Conservation (phyloP, 2,797 vertebrate genomes). For the Mus spretus region DNA sequence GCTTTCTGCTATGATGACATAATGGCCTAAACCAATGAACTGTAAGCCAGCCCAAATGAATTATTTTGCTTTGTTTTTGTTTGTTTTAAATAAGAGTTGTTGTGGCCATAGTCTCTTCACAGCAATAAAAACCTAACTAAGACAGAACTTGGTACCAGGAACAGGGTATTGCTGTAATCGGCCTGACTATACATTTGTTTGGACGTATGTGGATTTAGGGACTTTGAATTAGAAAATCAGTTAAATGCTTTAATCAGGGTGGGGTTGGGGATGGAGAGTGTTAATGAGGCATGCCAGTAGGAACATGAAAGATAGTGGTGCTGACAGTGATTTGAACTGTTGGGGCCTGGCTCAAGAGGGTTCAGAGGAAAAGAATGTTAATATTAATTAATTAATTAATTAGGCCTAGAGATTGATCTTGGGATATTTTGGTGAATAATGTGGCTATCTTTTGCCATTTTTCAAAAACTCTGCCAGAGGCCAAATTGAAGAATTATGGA, state of each 20-base stretch:
- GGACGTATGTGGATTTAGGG: not conserved
- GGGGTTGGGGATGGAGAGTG: not conserved
- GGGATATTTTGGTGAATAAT: not conserved
- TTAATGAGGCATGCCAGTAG: not conserved
- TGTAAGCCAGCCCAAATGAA: not conserved
- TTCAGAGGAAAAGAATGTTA: not conserved
- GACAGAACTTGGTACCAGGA: not conserved
- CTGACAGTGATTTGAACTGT: not conserved
- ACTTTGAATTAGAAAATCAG: not conserved
- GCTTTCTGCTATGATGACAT: not conserved
- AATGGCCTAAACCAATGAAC: not conserved
- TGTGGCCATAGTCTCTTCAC: not conserved
- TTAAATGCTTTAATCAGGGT: too few species aligned
- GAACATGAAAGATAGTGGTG: not conserved
- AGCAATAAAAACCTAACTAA: not conserved
- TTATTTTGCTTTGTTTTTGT: not conserved
- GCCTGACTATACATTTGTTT: not conserved
- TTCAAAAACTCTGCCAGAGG: not conserved
- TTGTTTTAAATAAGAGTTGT: not conserved
- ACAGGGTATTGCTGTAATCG: not conserved
- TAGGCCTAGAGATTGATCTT: not conserved
- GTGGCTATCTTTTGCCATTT: not conserved
- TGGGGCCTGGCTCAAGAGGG: not conserved
- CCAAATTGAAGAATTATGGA: not conserved
- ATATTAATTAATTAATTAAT: too few species aligned